Percentiles rank a stretch among this genome's conserved stretches.
phyloP scores from a whole-genome alignment of 1,140 invertebrate species.

The Drosophila serrata region DNA sequence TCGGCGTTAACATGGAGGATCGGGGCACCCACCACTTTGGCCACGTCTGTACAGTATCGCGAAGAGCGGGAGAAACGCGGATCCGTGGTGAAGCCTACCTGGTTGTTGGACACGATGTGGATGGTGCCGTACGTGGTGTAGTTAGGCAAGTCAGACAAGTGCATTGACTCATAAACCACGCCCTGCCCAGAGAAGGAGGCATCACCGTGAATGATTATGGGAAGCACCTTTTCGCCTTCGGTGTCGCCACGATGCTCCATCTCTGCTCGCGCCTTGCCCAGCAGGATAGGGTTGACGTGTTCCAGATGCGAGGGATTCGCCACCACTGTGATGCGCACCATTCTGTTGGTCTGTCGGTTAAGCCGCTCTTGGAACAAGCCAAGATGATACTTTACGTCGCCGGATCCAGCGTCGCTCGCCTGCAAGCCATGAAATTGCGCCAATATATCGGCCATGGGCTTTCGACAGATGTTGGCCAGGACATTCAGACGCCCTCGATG shows the following conservation, averaged over 20 bases:
- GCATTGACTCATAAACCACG: conserved; percentile 94
- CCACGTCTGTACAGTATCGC: conserved; percentile 91
- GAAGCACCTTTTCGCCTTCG: conserved; percentile 90
- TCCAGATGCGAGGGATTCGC: conserved; percentile 97
- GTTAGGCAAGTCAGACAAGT: conserved; percentile 92
- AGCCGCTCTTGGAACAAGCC: conserved; percentile 93
- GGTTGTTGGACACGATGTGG: conserved; percentile 96
- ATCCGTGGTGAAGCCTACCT: conserved; percentile 97
- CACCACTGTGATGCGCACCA: conserved; percentile 92
- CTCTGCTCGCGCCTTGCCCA: conserved; percentile 93
- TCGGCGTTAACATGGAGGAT: conserved; percentile 98
- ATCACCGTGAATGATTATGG: conserved; percentile 95
- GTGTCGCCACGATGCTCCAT: conserved; percentile 93
- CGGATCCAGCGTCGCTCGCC: conserved; percentile 91
- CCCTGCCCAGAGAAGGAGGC: conserved; percentile 96
- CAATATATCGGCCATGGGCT: conserved; percentile 94
- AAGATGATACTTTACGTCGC: conserved; percentile 98
- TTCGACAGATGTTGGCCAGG: conserved; percentile 95
- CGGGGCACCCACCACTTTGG: conserved; percentile 94
- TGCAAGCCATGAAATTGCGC: conserved; percentile 94
- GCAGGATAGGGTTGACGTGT: conserved; percentile 93
- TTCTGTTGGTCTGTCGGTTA: conserved; percentile 92
- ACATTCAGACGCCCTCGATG: conserved; percentile 96
- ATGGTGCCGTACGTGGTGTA: conserved; percentile 96
- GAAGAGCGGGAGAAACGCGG: conserved; percentile 90